Evolutionary conservation across 2,113 vertebrate species (phyloP), one percentile per base, ranked within the genome.

Genomic region (Polypterus bichir): DNA sequence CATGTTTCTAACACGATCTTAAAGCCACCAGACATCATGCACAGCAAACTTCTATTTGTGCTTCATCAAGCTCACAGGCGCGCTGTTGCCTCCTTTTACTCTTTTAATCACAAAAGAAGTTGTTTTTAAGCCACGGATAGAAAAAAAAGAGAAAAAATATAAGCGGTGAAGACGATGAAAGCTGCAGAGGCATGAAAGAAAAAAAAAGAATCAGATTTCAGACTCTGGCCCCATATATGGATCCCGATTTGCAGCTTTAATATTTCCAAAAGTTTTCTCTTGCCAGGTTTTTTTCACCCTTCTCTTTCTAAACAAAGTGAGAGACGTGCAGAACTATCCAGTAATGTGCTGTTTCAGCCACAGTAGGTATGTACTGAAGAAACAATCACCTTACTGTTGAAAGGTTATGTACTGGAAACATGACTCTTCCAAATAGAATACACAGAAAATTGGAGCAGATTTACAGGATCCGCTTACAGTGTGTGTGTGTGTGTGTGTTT

Each of bases 1-100:
- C 86, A 80, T 78, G 81, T 79, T 79, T 81, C 79, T 82, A 81
- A 78, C 76, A 78, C 82, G 81, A 83, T 84, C 81, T 73, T 83
- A 80, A 82, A 86, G 83, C 69, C 81, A 73, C 74, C 73, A 61
- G 82, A 73, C 84, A 85, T 81, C 84, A 58, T 83, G 82, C 80
- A 75, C 73, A 62, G 75, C 73, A 79, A 79, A 86, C 81, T 85
- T 82, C 81, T 81, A 68, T 53, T 54, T 67, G 71, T 73, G 74
- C 68, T 68, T 83, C 67, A 74, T 74, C 70, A 78, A 75, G 76
- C 70, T 77, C 76, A 70, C 64, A 70, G 76, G 80, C 78, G 78
- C 81, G 78, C 82, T 81, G 76, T 74, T 75, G 66, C 62, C 62
- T 64, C 9, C 71, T 62, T 66, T 65, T 69, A 76, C 76, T 60